Evolutionary conservation across 2,113 vertebrate genomes (phyloP).

Genomic region (Anhinga anhinga): DNA sequence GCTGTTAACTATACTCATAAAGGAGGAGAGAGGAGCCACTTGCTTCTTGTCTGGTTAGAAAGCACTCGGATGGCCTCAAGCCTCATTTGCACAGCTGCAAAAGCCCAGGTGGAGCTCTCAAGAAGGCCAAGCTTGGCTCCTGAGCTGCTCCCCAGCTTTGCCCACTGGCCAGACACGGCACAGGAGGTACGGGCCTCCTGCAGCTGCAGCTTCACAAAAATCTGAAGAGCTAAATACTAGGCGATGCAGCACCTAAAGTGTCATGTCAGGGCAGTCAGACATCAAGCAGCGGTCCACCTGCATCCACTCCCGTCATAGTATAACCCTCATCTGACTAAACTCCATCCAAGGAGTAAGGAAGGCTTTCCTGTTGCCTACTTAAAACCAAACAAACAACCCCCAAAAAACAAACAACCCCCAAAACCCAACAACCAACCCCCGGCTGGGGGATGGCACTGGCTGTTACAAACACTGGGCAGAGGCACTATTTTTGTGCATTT

Average conservation of each 20-base stretch:
- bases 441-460: background rate
- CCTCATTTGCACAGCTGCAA: background rate
- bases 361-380: background rate
- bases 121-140: background rate
- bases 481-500: background rate
- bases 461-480: background rate
- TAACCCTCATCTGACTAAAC: background rate
- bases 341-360: background rate
- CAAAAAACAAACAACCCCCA: background rate
- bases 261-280: background rate
- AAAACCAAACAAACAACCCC: background rate
- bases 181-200: fast-evolving
- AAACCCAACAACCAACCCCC: background rate
- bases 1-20: background rate
- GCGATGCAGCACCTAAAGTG: background rate
- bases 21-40: background rate
- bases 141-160: background rate
- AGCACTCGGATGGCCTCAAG: background rate
- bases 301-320: background rate
- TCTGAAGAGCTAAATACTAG: background rate
- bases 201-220: background rate
- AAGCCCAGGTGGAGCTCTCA: background rate
- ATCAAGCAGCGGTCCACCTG: background rate
- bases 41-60: background rate
- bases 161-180: background rate